These are phyloP conservation scores for Idaea biselata DNA, from an alignment of 2,888 invertebrate genomes.

Conservation along the genomic window DNA sequence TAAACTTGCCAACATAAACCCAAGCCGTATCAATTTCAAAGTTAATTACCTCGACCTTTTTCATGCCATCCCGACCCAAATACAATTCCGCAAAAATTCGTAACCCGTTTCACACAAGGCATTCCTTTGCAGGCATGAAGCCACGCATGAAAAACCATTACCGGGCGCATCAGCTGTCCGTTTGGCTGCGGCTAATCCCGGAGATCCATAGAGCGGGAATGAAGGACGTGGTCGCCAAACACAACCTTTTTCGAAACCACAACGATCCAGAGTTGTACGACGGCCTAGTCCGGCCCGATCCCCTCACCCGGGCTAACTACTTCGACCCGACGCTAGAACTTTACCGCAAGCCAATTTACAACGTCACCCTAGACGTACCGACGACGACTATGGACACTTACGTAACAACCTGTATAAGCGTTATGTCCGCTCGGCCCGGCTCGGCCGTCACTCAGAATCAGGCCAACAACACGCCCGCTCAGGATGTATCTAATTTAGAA, in stretches of 20 bases:
- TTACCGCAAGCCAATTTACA: slow-evolving; percentile 81
- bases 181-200: slow-evolving; percentile 96
- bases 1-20: slow-evolving; percentile 37
- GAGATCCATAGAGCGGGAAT: slow-evolving; percentile 93
- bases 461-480: slow-evolving; percentile 84
- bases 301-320: slow-evolving; percentile 84
- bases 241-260: slow-evolving; percentile 95
- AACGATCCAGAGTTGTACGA: slow-evolving; percentile 94
- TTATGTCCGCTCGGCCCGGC: slow-evolving; percentile 84
- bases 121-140: slow-evolving; percentile 88
- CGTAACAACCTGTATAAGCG: slow-evolving; percentile 86
- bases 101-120: slow-evolving; percentile 46
- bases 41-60: slow-evolving; percentile 49
- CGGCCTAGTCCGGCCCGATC: slow-evolving; percentile 92
- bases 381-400: slow-evolving; percentile 83
- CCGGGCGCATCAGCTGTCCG: slow-evolving; percentile 96
- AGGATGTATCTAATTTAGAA: slow-evolving; percentile 89
- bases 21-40: slow-evolving; percentile 44
- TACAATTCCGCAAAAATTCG: slow-evolving; percentile 36
- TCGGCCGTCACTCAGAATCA: slow-evolving; percentile 68
- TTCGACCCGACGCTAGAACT: slow-evolving; percentile 83
- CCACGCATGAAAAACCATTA: slow-evolving; percentile 97
- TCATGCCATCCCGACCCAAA: slow-evolving; percentile 29
- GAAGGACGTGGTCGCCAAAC: slow-evolving; percentile 93
- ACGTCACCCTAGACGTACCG: slow-evolving; percentile 75